A percentile compares a stretch with the other conserved stretches of the same genome.
These are phyloP conservation scores for Agelas oroides DNA, from an alignment of 37 sponge, comb jelly and placozoan species.

Conservation along the genomic window DNA sequence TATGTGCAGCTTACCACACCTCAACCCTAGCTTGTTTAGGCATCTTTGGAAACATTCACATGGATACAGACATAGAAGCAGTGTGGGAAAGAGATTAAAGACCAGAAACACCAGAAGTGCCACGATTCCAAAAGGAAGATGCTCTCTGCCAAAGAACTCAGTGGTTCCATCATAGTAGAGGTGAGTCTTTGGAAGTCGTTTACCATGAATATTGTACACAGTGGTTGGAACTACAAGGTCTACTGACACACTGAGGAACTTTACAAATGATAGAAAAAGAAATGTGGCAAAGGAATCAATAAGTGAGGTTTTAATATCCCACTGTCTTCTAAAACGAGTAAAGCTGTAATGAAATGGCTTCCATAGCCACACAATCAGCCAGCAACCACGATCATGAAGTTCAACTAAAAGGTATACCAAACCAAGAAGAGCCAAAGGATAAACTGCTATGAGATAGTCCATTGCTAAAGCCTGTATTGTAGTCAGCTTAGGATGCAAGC, in stretches of 20 bases:
- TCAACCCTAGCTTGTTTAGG: not conserved
- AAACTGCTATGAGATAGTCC: not conserved
- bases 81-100: not conserved
- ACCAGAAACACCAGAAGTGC: slow-evolving; percentile 1
- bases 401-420: not conserved
- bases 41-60: not conserved
- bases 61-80: slow-evolving; percentile 15
- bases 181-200: not conserved
- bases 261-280: slow-evolving; percentile 28
- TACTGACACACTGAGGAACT: slow-evolving; percentile 6
- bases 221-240: not conserved
- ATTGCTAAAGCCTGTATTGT: slow-evolving; percentile 12
- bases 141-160: not conserved
- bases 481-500: slow-evolving; percentile 8
- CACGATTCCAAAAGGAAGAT: not conserved
- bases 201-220: not conserved
- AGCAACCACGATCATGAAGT: slow-evolving; percentile 1
- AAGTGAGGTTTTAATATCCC: slow-evolving; percentile 6
- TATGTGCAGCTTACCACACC: not conserved
- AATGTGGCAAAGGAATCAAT: slow-evolving; percentile 43
- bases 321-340: slow-evolving; percentile 3
- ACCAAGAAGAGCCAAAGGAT: slow-evolving; percentile 4
- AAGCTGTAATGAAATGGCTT: slow-evolving; percentile 4
- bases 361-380: slow-evolving; percentile 2
- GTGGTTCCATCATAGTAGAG: slow-evolving; percentile 15